phyloP scores from a whole-genome alignment of 2,797 vertebrate species.

The Tenualosa ilisha region DNA sequence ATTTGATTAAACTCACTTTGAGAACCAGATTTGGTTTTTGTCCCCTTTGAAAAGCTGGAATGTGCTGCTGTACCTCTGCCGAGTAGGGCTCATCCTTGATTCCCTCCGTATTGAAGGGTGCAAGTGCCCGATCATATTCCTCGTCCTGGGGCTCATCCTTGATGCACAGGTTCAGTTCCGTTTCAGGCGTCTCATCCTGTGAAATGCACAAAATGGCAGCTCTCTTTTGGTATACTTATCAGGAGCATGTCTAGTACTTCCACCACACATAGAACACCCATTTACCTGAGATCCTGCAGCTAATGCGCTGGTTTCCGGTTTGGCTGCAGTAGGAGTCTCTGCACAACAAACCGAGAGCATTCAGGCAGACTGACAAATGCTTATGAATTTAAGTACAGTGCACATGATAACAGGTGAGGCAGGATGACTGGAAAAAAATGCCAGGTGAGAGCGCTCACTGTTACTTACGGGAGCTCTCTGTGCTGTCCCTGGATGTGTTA shows the following conservation, averaged over 20 bases:
- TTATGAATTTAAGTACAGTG: not conserved
- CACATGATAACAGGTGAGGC: too few species aligned
- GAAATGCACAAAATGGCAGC: not conserved
- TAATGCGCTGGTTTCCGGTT: not conserved
- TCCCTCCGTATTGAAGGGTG: constrained; percentile 67
- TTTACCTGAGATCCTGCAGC: not conserved
- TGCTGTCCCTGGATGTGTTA: not conserved
- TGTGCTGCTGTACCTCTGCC: constrained; percentile 72
- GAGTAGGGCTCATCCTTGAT: constrained; percentile 93
- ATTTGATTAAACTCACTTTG: not conserved
- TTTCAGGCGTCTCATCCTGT: not conserved
- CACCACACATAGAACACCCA: not conserved
- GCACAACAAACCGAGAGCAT: not conserved
- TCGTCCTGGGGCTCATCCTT: constrained; percentile 98
- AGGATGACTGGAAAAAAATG: too few species aligned
- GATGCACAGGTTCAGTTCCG: constrained; percentile 70
- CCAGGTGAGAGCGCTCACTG: not conserved
- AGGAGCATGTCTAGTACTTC: not conserved
- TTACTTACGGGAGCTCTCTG: not conserved
- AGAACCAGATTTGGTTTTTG: too few species aligned
- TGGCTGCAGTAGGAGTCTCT: not conserved
- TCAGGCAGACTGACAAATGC: not conserved
- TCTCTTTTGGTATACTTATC: not conserved
- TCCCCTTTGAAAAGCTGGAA: too few species aligned
- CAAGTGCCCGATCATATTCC: constrained; percentile 89